Evolutionary conservation across 1,140 invertebrate species (phyloP), one percentile per base, ranked within the genome.

Genomic region (Bombus picipes): DNA sequence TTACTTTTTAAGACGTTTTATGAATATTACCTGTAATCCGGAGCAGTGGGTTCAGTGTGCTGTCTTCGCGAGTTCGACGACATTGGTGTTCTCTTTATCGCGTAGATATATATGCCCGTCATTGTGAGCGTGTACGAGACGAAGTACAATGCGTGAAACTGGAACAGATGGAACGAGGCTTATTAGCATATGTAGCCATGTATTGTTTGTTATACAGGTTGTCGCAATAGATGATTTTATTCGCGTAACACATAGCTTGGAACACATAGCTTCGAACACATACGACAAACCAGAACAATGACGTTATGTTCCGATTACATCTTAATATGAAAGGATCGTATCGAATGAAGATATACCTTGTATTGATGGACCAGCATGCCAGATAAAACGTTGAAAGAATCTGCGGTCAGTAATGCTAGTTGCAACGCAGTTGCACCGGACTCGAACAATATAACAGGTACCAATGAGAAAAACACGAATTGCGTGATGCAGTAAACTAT

Each of bases 71-170:
- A 92, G 81, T 89, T 92, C 32, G 94, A 91, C 32, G 95, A 93
- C 86, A 96, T 95, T 25, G 96, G 96, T 59, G 96, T 96, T 87
- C 95, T 95, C 92, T 96, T 96, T 86, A 96, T 95, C n/a, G 96
- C 96, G 93, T 97, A 98, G 76, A 98, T 96, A 81, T 97, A 96
- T 81, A 98, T 96, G 34, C 98, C 98, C 25, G 96, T 96, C 95
- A 98, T 97, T 62, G 98, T 97, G 83, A 98, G 94, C 28, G 96
- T 92, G 91, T 97, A 98, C 2, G 97, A 97, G 70, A 98, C 93
- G 93, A 98, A 97, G 94, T 98, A 98, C 85, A 98, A 94, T 15
- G 96, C 96, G 92, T 98, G 97, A 94, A 98, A 98, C 97, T 98
- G 95, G 59, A 96, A 96, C 74, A 93, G 87, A 12, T 57, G 25